A percentile compares a stretch with the other conserved stretches of the same genome.
phyloP scores from a whole-genome alignment of 2,113 vertebrate species.

The Aegotheles bennettii region DNA sequence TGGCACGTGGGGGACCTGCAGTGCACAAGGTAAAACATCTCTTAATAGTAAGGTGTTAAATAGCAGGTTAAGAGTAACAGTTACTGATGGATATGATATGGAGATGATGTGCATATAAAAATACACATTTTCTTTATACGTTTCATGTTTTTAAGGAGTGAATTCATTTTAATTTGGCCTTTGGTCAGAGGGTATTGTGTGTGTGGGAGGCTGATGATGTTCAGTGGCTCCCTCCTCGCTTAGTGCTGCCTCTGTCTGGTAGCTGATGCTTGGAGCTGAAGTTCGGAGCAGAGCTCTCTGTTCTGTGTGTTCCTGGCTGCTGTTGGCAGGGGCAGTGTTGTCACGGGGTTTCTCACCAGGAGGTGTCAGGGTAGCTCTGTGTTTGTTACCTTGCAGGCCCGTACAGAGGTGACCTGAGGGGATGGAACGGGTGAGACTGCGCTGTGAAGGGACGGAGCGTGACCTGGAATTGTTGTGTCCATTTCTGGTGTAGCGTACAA shows the following conservation, averaged over 20 bases:
- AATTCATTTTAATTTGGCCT: background rate
- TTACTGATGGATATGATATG: rapidly evolving
- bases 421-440: background rate
- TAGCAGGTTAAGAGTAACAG: background rate
- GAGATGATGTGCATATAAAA: background rate
- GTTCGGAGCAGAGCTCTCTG: background rate
- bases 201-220: background rate
- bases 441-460: constrained; percentile 5
- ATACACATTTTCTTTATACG: background rate
- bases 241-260: background rate
- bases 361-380: constrained; percentile 52
- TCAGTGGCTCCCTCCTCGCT: background rate
- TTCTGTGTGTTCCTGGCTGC: background rate
- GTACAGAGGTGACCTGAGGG: background rate
- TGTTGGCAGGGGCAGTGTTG: background rate
- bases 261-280: background rate
- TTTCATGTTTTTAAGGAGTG: background rate
- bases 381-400: background rate
- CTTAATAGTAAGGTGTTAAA: background rate
- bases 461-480: background rate
- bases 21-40: no score
- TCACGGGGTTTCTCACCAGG: constrained; percentile 5
- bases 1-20: background rate
- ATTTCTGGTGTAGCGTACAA: background rate
- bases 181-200: background rate